Percentiles rank a stretch among this genome's conserved stretches.
These are phyloP conservation scores for Scomber scombrus DNA, from an alignment of 2,113 vertebrate genomes.

Conservation along the genomic window DNA sequence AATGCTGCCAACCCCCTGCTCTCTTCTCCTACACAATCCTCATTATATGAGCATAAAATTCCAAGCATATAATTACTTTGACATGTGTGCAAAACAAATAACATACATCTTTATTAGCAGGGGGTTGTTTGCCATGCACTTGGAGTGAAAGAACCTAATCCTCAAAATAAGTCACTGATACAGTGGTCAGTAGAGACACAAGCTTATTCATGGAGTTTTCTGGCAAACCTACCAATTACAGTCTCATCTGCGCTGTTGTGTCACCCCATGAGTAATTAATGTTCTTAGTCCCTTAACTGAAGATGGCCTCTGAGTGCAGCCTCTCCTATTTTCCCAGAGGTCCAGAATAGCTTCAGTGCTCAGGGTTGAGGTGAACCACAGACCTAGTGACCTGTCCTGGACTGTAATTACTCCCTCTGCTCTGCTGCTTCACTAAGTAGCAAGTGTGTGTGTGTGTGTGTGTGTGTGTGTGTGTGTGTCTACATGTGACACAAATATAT, in stretches of 20 bases:
- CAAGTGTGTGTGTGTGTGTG: conserved; percentile 28
- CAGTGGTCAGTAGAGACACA: conserved; percentile 54
- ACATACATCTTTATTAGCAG: conserved; percentile 19
- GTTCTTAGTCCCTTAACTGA: conserved; percentile 54
- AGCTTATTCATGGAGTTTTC: conserved; percentile 55
- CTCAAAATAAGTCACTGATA: conserved; percentile 54
- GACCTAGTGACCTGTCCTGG: conserved; percentile 65
- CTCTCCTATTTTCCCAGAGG: conserved; percentile 64
- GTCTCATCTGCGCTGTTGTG: conserved; percentile 63
- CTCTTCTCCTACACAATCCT: conserved; percentile 7
- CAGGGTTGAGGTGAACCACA: conserved; percentile 71
- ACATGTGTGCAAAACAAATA: conserved; percentile 50
- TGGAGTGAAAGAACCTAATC: conserved; percentile 40
- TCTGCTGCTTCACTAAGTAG: conserved; percentile 39
- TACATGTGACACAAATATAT: conserved; percentile 15
- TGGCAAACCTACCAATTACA: conserved; percentile 69
- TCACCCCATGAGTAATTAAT: conserved; percentile 72
- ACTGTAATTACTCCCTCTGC: conserved; percentile 74
- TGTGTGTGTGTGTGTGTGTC: conserved; percentile 25
- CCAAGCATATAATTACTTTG: conserved; percentile 34
- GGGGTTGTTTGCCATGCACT: conserved; percentile 28
- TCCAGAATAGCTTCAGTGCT: conserved; percentile 70
- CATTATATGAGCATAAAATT: conserved; percentile 18
- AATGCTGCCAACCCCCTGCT: conserved; percentile 39
- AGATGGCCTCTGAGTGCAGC: conserved; percentile 51